Evolutionary conservation across 2,113 vertebrate genomes (phyloP), one percentile per base, ranked within the genome.

Genomic region (Chrysemys picta): DNA sequence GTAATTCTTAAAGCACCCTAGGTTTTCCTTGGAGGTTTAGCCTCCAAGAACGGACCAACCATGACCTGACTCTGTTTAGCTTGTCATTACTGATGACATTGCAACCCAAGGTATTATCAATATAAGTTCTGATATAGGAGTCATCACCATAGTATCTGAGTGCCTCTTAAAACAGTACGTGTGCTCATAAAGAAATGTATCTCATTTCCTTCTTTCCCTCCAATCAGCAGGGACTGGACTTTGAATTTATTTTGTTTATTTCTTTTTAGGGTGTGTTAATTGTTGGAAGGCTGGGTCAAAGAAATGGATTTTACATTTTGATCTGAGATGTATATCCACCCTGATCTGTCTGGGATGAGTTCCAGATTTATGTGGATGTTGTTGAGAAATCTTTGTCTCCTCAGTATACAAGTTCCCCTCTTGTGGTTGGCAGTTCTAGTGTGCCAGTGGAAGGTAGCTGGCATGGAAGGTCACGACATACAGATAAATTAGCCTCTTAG

Each of bases 21-120:
- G 8, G 24, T 59, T 31, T 53, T 85, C 80, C 45, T 54, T 89
- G 89, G 82, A 80, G 94, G 76, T 12, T 87, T 54, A 9, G n/a
- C 82, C n/a, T 94, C 11, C 82, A 84, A 83, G 87, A 92, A 94
- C 87, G 82, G 93, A 85, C 3, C 3, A 42, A 9, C 72, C 21
- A 25, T 4, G 9, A 10, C 21, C 54, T 24, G 54, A 25, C 24
- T 53, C 52, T 84, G 82, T 10, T 91, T 49, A 35, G 56, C 56
- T 56, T 54, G 69, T 42, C 72, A 45, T 76, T 65, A 80, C 76
- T 14, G 56, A 83, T 38, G 89, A 38, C 56, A 85, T 0, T 80
- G 83, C 88, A 92, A 45, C 52, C 91, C 80, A 42, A 3, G 1
- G 19, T 8, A 83, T 69, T 49, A 78, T 85, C 87, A 38, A 17